phyloP scores from a whole-genome alignment of 2,797 vertebrate genomes.

The Xiphophorus birchmanni region DNA sequence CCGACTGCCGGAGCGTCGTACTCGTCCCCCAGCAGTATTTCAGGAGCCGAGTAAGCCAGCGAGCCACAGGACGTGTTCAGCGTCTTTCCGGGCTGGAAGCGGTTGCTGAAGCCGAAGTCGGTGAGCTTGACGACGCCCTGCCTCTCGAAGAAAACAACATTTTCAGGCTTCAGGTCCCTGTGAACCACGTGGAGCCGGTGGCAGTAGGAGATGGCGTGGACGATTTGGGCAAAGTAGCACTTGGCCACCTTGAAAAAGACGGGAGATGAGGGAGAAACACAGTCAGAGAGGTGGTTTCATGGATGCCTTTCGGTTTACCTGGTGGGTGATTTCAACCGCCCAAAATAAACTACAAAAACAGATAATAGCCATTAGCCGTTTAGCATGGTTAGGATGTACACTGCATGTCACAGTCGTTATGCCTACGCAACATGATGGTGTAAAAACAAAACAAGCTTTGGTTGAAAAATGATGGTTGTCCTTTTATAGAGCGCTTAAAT shows the following conservation, averaged over 20 bases:
- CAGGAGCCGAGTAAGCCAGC: constrained; percentile 95
- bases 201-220: constrained; percentile 96
- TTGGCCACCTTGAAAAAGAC: constrained; percentile 68
- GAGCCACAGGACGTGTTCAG: constrained; percentile 96
- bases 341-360: not conserved
- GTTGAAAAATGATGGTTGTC: not conserved
- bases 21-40: constrained; percentile 95
- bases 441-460: not conserved
- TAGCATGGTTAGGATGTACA: not conserved
- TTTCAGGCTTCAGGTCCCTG: constrained; percentile 97
- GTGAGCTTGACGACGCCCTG: constrained; percentile 97
- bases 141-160: constrained; percentile 97
- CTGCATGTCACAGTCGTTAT: not conserved
- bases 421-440: not conserved
- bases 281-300: not conserved
- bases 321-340: not conserved
- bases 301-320: not conserved
- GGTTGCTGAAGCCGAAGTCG: constrained; percentile 98
- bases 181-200: constrained; percentile 96
- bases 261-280: not conserved
- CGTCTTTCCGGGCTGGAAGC: constrained; percentile 93
- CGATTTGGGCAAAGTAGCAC: constrained; percentile 89
- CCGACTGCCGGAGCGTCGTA: constrained; percentile 96
- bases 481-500: not conserved
- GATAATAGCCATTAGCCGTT: not conserved